These are phyloP conservation scores for Epiblema foenella DNA, from an alignment of 2,888 invertebrate genomes.

Conservation along the genomic window DNA sequence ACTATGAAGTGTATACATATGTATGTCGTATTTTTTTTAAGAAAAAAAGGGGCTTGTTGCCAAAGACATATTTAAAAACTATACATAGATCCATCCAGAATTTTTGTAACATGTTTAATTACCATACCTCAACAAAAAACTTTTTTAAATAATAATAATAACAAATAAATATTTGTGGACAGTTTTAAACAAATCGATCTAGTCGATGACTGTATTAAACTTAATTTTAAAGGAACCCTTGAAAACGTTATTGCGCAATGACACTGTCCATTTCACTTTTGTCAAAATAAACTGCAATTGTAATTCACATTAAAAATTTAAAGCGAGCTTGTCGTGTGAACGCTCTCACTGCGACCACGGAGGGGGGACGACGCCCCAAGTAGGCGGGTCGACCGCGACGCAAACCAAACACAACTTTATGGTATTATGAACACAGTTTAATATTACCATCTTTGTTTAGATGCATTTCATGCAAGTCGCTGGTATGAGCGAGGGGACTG, in stretches of 20 bases:
- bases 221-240: neutral
- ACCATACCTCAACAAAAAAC: too few relatives aligned
- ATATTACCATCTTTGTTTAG: slow-evolving; percentile 41
- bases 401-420: slow-evolving; percentile 57
- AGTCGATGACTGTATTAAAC: too few relatives aligned
- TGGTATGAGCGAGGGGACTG: slow-evolving; percentile 69
- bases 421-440: slow-evolving; percentile 32
- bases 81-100: too few relatives aligned
- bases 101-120: too few relatives aligned
- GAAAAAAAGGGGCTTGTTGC: too few relatives aligned
- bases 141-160: too few relatives aligned
- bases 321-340: slow-evolving; percentile 77
- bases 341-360: slow-evolving; percentile 71
- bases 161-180: too few relatives aligned
- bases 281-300: slow-evolving; percentile 70
- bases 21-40: too few relatives aligned
- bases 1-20: too few relatives aligned
- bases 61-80: too few relatives aligned
- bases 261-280: slow-evolving; percentile 68
- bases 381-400: slow-evolving; percentile 70
- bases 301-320: slow-evolving; percentile 82
- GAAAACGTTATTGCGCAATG: slow-evolving; percentile 58
- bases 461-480: slow-evolving; percentile 76
- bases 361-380: slow-evolving; percentile 80
- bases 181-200: too few relatives aligned